A percentile compares a stretch with the other conserved stretches of the same genome.
phyloP scores from a whole-genome alignment of 2,113 vertebrate species.

The Pardalotus punctatus region DNA sequence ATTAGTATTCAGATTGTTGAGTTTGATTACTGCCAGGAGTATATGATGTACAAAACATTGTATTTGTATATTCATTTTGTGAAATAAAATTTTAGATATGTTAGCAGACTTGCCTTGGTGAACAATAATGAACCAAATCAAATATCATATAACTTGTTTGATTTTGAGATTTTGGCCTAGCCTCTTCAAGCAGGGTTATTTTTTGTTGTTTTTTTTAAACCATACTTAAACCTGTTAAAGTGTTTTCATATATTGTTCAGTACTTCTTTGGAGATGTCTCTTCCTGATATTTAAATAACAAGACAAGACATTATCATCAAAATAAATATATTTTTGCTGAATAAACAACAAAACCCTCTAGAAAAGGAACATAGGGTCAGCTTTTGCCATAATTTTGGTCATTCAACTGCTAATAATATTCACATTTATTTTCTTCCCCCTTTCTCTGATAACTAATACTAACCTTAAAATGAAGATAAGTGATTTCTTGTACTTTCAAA shows the following conservation, averaged over 20 bases:
- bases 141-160: not conserved
- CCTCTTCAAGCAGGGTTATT: not conserved
- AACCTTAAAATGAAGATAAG: not conserved
- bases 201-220: not conserved
- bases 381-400: not conserved
- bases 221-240: not conserved
- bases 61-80: not conserved
- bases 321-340: not conserved
- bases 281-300: not conserved
- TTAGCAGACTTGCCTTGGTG: not conserved
- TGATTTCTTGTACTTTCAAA: not conserved
- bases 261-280: not conserved
- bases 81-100: not conserved
- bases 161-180: not conserved
- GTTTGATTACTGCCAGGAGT: not conserved
- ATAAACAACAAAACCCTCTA: not conserved
- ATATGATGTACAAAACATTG: not conserved
- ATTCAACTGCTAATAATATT: not conserved
- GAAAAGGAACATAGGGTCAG: not conserved
- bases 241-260: not conserved
- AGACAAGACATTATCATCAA: not conserved
- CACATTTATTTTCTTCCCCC: not conserved
- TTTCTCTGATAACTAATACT: not conserved
- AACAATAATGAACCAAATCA: not conserved
- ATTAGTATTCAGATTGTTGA: constrained; percentile 35